These are phyloP conservation scores for Syngnathus floridae DNA, from an alignment of 2,113 vertebrate genomes.

Conservation along the genomic window DNA sequence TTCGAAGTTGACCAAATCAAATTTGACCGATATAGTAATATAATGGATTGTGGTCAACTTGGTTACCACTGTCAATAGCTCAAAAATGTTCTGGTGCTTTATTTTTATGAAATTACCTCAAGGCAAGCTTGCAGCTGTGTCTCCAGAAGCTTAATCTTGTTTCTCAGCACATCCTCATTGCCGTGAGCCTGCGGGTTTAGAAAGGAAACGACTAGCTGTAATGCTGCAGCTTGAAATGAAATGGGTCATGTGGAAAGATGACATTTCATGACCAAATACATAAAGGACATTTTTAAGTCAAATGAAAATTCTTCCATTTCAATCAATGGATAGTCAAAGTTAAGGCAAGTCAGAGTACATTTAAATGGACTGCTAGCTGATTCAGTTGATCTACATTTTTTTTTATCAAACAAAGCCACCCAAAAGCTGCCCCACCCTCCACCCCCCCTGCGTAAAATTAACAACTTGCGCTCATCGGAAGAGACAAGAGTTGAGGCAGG, in stretches of 20 bases:
- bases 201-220: constrained; percentile 61
- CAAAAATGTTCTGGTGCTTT: neutral
- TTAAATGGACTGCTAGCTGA: neutral
- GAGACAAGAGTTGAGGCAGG: constrained; percentile 47
- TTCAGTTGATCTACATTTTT: neutral
- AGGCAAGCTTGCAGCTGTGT: constrained; percentile 82
- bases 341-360: neutral
- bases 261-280: constrained; percentile 10
- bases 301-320: neutral
- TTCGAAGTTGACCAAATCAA: neutral
- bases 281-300: neutral
- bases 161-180: constrained; percentile 84
- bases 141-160: constrained; percentile 80
- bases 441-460: constrained; percentile 46
- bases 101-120: constrained; percentile 73
- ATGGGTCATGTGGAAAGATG: constrained; percentile 16
- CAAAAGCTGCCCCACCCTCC: neutral
- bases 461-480: constrained; percentile 28
- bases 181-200: constrained; percentile 78
- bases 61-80: neutral
- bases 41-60: neutral
- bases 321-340: no score
- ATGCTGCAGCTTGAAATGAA: constrained; percentile 36
- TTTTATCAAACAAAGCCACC: neutral
- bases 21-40: neutral